phyloP scores from a whole-genome alignment of 1,140 invertebrate genomes.

The Neoseiulus cucumeris region DNA sequence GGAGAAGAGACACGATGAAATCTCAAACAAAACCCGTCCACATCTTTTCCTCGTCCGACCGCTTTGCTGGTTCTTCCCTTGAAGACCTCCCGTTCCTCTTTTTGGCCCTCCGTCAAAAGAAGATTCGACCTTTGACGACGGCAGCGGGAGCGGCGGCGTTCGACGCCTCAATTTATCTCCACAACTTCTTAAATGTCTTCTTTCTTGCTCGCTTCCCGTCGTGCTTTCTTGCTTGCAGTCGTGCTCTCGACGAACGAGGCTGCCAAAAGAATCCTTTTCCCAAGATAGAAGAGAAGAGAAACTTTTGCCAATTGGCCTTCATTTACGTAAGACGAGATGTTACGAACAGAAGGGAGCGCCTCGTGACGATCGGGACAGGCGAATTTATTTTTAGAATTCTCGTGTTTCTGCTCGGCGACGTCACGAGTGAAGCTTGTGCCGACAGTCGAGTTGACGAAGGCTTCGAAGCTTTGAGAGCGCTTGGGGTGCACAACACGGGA shows the following conservation, averaged over 20 bases:
- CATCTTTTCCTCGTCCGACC: background rate
- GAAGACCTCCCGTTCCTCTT: background rate
- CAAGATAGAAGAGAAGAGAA: too few relatives aligned
- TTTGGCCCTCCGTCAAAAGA: background rate
- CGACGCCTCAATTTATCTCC: conserved; percentile 12
- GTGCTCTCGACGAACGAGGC: background rate
- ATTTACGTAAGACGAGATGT: too few relatives aligned
- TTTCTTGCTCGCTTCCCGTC: background rate
- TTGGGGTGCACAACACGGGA: too few relatives aligned
- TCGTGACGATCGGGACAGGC: too few relatives aligned
- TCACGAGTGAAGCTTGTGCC: too few relatives aligned
- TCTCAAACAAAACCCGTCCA: background rate
- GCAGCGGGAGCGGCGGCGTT: background rate
- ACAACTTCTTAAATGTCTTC: background rate
- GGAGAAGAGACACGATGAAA: background rate
- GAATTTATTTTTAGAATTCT: too few relatives aligned
- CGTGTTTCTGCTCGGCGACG: too few relatives aligned
- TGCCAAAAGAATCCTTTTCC: background rate
- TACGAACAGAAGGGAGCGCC: too few relatives aligned
- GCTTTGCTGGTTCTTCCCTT: background rate
- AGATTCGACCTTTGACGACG: background rate
- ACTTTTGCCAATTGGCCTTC: too few relatives aligned
- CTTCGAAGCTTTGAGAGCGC: too few relatives aligned
- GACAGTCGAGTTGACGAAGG: too few relatives aligned
- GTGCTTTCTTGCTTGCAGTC: background rate